Percentiles rank a stretch among this genome's conserved stretches.
These are phyloP conservation scores for Podabrus alpinus DNA, from an alignment of 2,888 invertebrate species.

Conservation along the genomic window DNA sequence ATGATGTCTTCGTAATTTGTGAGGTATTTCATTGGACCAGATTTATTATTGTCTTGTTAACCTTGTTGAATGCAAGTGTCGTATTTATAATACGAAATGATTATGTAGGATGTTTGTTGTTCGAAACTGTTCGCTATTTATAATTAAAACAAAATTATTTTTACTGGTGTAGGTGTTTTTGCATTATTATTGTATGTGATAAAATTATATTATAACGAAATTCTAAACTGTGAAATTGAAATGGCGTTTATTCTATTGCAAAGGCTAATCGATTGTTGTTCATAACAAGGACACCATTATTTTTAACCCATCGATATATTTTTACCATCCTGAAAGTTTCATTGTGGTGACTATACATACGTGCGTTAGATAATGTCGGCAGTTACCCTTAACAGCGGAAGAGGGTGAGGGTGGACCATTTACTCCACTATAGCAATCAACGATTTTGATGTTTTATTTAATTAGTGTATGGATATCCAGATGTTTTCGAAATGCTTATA, in stretches of 20 bases:
- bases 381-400: background rate
- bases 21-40: background rate
- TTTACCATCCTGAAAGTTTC: background rate
- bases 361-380: background rate
- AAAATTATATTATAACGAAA: background rate
- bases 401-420: background rate
- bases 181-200: background rate
- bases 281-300: background rate
- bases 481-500: background rate
- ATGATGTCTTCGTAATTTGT: background rate
- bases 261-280: background rate
- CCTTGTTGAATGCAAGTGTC: background rate
- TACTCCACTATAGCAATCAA: background rate
- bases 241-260: background rate
- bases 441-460: background rate
- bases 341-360: background rate
- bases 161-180: background rate
- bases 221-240: background rate
- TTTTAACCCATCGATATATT: background rate
- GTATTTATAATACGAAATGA: background rate
- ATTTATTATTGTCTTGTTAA: background rate
- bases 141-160: background rate
- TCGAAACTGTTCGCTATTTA: background rate
- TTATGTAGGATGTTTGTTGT: background rate
- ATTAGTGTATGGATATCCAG: background rate